A percentile compares a stretch with the other conserved stretches of the same genome.
Evolutionary conservation across 2,888 invertebrate genomes (phyloP).

Genomic region (Antheraea yamamai): DNA sequence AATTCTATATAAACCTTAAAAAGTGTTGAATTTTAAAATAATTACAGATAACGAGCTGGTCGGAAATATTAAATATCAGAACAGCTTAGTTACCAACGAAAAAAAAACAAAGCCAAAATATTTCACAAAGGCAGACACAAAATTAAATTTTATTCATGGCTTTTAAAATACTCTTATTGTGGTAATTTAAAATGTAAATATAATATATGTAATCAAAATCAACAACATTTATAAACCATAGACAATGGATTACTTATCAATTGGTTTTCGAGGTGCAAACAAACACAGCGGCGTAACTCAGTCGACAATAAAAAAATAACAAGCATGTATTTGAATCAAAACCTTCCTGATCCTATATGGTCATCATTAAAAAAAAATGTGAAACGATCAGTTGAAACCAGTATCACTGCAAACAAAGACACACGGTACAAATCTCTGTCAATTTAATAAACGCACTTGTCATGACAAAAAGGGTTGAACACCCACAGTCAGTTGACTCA

Average conservation of each 20-base stretch:
- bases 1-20: not conserved
- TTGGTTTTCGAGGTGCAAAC: not conserved
- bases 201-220: not conserved
- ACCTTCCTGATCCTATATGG: constrained; percentile 35
- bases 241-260: not conserved
- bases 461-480: constrained; percentile 44
- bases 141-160: too few relatives aligned
- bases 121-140: too few relatives aligned
- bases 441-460: constrained; percentile 37
- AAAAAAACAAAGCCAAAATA: too few relatives aligned
- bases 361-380: constrained; percentile 35
- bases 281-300: constrained; percentile 6
- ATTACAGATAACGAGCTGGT: too few relatives aligned
- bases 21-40: too few relatives aligned
- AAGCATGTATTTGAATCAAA: constrained; percentile 29
- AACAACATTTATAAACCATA: not conserved
- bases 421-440: constrained; percentile 30
- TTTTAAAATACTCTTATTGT: not conserved
- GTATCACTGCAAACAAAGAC: constrained; percentile 19
- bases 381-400: constrained; percentile 24
- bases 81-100: too few relatives aligned
- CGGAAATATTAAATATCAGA: too few relatives aligned
- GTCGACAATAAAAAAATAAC: constrained; percentile 23
- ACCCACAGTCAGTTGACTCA: constrained; percentile 55
- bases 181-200: not conserved